Percentiles rank a stretch among this genome's conserved stretches.
These are phyloP conservation scores for Linnaemya vulpina DNA, from an alignment of 2,888 invertebrate genomes.

Conservation along the genomic window DNA sequence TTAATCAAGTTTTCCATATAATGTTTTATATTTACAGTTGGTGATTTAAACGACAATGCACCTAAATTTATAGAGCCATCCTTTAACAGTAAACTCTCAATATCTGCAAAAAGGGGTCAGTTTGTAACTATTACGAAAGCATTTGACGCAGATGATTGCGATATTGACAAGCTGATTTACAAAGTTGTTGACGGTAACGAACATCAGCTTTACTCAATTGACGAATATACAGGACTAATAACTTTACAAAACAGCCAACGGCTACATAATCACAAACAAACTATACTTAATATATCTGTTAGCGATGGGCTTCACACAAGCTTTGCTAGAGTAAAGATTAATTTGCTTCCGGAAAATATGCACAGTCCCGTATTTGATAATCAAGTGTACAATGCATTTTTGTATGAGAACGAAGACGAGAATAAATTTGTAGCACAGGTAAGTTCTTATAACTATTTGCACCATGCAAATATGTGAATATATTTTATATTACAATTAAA, in stretches of 20 bases:
- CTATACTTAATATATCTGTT: conserved; percentile 94
- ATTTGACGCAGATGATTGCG: conserved; percentile 92
- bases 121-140: conserved; percentile 94
- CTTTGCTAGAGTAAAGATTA: conserved; percentile 91
- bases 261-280: conserved; percentile 86
- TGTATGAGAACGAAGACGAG: conserved; percentile 91
- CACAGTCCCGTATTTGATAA: conserved; percentile 91
- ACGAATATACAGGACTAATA: conserved; percentile 86
- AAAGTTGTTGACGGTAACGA: conserved; percentile 93
- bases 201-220: conserved; percentile 88
- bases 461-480: too few relatives aligned
- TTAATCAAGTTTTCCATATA: too few relatives aligned
- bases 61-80: conserved; percentile 93
- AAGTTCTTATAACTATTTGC: conserved; percentile 63
- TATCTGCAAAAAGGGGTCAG: conserved; percentile 92
- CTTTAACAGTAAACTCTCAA: conserved; percentile 90
- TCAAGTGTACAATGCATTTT: conserved; percentile 89
- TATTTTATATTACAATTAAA: too few relatives aligned
- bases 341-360: conserved; percentile 90
- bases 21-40: conserved; percentile 84
- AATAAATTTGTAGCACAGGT: conserved; percentile 90
- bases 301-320: conserved; percentile 97
- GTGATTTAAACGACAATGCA: conserved; percentile 95
- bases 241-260: conserved; percentile 89
- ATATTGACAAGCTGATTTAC: conserved; percentile 89